phyloP scores from a whole-genome alignment of 1,140 invertebrate species.

The Eulimnadia texana region DNA sequence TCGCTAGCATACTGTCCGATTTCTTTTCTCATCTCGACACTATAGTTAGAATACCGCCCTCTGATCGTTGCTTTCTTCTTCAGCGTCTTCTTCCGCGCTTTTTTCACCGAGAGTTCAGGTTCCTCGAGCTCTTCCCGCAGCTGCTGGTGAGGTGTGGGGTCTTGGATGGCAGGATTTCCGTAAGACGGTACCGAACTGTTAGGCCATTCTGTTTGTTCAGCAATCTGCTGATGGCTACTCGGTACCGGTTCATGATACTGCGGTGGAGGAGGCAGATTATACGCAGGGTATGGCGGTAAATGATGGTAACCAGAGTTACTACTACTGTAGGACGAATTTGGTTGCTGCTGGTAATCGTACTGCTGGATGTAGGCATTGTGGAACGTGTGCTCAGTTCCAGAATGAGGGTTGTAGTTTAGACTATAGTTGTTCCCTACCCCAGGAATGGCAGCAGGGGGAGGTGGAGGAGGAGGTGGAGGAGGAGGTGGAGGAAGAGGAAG shows the following conservation, averaged over 20 bases:
- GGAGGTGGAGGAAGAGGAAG: neutral
- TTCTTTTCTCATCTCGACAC: conserved; percentile 29
- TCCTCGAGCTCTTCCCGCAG: neutral
- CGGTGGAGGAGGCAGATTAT: conserved; percentile 6
- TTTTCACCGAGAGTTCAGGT: conserved; percentile 15
- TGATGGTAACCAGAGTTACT: neutral
- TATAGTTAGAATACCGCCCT: conserved; percentile 27
- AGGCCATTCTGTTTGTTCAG: neutral
- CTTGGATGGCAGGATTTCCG: neutral
- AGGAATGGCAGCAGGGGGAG: neutral
- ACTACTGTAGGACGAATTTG: neutral
- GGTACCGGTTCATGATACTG: conserved; percentile 1
- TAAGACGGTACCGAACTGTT: neutral
- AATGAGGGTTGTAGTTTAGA: neutral
- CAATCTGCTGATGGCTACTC: neutral
- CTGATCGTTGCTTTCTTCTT: conserved; percentile 19
- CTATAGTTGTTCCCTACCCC: neutral
- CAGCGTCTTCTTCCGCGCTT: conserved; percentile 18
- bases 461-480: neutral
- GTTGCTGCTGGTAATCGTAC: conserved; percentile 1
- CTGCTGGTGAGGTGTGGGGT: neutral
- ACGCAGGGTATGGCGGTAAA: neutral
- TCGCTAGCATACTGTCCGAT: conserved; percentile 30
- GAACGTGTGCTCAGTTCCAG: neutral
- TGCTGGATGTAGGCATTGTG: neutral